Evolutionary conservation across 2,797 vertebrate species (phyloP).

Genomic region (Acanthiza pusilla): DNA sequence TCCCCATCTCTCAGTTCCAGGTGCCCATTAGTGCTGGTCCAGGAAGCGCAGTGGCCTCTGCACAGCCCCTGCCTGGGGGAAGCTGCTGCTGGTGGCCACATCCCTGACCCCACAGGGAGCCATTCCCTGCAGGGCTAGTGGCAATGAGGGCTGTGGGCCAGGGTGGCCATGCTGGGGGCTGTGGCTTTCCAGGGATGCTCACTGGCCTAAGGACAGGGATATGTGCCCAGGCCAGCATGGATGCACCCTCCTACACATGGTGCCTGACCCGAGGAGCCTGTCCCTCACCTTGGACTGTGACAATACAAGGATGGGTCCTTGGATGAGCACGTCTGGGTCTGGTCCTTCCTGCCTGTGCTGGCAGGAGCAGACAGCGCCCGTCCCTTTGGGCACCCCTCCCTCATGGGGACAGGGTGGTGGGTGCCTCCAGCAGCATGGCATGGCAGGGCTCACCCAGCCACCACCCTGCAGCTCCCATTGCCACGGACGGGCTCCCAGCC

Average conservation of each 20-base stretch:
- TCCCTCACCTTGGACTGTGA: neutral
- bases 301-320: constrained; percentile 36
- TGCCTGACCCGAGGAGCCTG: neutral
- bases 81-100: neutral
- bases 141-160: neutral
- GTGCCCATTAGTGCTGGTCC: neutral
- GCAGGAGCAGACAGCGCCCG: neutral
- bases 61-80: neutral
- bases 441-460: neutral
- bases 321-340: constrained; percentile 41
- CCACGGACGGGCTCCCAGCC: neutral
- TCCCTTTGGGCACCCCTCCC: neutral
- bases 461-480: neutral
- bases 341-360: neutral
- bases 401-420: rapidly evolving
- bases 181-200: neutral
- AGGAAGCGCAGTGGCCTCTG: rapidly evolving
- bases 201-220: neutral
- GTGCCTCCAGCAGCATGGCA: neutral
- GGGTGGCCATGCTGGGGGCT: neutral
- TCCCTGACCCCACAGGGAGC: rapidly evolving
- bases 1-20: neutral
- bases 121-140: rapidly evolving
- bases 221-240: rapidly evolving
- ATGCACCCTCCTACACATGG: rapidly evolving